phyloP scores from a whole-genome alignment of 2,797 vertebrate genomes.

The Arctocebus calabarensis region DNA sequence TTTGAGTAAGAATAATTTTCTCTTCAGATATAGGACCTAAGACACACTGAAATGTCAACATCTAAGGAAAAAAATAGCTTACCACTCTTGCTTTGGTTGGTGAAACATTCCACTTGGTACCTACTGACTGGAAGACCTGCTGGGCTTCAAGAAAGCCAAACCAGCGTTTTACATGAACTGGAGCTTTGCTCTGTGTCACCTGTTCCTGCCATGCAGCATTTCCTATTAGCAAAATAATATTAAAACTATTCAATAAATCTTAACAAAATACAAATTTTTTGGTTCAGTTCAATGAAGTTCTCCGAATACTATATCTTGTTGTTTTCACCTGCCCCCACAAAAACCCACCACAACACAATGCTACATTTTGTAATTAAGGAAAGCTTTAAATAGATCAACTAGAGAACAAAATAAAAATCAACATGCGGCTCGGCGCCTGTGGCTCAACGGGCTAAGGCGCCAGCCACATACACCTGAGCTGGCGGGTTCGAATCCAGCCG shows the following conservation, averaged over 20 bases:
- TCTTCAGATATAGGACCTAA: background rate
- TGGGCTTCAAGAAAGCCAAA: constrained; percentile 95
- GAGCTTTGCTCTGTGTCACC: constrained; percentile 87
- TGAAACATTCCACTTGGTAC: constrained; percentile 88
- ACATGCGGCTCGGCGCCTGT: background rate
- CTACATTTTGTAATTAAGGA: background rate
- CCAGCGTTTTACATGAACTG: constrained; percentile 94
- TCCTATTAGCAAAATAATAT: constrained; percentile 91
- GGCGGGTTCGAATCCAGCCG: too few species aligned
- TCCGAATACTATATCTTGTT: background rate
- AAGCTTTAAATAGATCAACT: background rate
- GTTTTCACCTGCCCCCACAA: too few species aligned
- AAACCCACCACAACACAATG: background rate
- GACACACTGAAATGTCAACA: background rate
- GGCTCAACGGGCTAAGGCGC: too few species aligned
- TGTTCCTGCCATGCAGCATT: constrained; percentile 89
- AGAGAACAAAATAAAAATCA: background rate
- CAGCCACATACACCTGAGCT: too few species aligned
- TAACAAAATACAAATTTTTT: background rate
- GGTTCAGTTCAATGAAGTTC: background rate
- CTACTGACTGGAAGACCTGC: constrained; percentile 91
- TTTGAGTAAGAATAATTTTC: background rate
- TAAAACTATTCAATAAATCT: constrained; percentile 30
- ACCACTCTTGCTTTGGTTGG: constrained; percentile 84
- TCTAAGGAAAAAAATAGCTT: constrained; percentile 68